phyloP scores from a whole-genome alignment of 2,888 invertebrate species.

The Drosophila siamana region DNA sequence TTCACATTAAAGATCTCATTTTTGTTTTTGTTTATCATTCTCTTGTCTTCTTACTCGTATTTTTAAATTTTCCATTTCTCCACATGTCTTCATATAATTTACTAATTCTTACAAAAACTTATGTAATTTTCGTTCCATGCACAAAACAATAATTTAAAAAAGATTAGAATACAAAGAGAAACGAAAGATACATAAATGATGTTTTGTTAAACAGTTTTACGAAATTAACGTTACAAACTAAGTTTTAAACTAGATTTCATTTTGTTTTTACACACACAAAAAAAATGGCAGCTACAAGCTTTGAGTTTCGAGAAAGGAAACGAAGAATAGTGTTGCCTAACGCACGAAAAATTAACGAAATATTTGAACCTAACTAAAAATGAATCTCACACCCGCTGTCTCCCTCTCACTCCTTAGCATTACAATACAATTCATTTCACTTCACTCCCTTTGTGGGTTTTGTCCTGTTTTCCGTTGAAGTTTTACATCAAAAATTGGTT shows the following conservation, averaged over 20 bases:
- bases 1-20: conserved; percentile 75
- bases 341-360: conserved; percentile 19
- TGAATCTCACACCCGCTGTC: conserved; percentile 13
- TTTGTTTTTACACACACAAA: conserved; percentile 14
- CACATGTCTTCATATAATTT: conserved; percentile 63
- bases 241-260: conserved; percentile 48
- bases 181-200: conserved; percentile 13
- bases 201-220: conserved; percentile 11
- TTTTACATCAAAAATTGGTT: conserved; percentile 70
- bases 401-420: conserved; percentile 3
- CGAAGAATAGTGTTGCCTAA: conserved; percentile 9
- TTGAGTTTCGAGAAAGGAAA: conserved; percentile 53
- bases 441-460: conserved; percentile 27
- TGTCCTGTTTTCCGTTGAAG: conserved; percentile 53
- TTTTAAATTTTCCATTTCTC: conserved; percentile 49
- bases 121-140: conserved; percentile 62
- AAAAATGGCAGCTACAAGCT: conserved; percentile 62
- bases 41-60: conserved; percentile 60
- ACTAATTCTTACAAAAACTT: conserved; percentile 77
- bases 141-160: conserved; percentile 36
- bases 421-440: conserved; percentile 32
- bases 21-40: conserved; percentile 44
- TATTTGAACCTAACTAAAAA: conserved; percentile 12
- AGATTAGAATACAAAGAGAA: conserved; percentile 16
- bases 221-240: conserved; percentile 58